Percentiles rank a stretch among this genome's conserved stretches.
phyloP scores from a whole-genome alignment of 2,113 vertebrate genomes.

The Myanophis thanlyinensis region DNA sequence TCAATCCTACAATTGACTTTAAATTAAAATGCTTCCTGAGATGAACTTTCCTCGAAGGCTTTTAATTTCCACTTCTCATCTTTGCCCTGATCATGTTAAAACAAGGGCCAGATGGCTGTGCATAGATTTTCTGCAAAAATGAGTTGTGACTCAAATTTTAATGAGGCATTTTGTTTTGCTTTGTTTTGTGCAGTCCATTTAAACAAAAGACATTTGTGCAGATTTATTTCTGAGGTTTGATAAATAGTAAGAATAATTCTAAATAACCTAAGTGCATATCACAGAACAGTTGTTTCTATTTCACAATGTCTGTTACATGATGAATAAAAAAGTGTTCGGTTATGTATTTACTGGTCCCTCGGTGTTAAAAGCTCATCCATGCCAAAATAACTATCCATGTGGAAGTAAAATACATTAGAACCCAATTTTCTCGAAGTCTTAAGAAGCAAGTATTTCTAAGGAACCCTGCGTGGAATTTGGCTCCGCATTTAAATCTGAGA shows the following conservation, averaged over 20 bases:
- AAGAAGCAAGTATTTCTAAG: neutral
- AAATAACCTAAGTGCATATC: neutral
- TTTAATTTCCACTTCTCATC: conserved; percentile 15
- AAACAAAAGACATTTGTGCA: neutral
- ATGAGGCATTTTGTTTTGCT: neutral
- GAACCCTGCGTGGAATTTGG: neutral
- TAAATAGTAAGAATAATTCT: neutral
- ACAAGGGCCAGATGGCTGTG: conserved; percentile 15
- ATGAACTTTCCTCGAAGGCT: neutral
- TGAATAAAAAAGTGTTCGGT: neutral
- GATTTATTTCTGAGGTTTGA: neutral
- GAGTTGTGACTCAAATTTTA: conserved; percentile 1
- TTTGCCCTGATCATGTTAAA: conserved; percentile 8
- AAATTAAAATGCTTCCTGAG: conserved; percentile 25
- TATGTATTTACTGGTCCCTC: neutral
- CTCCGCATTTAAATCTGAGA: conserved; percentile 17
- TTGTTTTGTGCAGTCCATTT: conserved; percentile 1
- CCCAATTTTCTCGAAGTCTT: neutral
- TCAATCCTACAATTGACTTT: neutral
- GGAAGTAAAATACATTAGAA: conserved; percentile 14
- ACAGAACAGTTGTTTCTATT: neutral
- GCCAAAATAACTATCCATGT: conserved; percentile 4
- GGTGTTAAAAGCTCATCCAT: neutral
- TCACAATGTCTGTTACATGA: neutral
- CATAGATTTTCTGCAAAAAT: conserved; percentile 16